Conservation (phyloP, 2,888 invertebrate species). For the Oxycera nigricornis region DNA sequence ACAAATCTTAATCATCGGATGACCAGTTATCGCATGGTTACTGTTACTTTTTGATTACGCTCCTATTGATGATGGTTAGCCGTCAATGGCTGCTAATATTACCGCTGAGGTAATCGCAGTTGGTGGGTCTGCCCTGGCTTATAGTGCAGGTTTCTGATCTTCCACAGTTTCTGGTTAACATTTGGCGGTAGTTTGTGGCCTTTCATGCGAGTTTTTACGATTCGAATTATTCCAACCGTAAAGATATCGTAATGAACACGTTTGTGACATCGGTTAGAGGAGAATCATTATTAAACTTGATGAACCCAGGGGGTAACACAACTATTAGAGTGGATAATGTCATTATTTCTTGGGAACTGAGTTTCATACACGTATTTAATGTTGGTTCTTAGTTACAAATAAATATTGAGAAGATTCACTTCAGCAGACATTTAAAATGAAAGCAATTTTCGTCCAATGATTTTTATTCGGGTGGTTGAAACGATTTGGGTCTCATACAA, state of each 20-base stretch:
- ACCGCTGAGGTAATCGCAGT: neutral
- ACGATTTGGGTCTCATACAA: no score
- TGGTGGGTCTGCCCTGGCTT: conserved; percentile 15
- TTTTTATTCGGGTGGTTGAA: no score
- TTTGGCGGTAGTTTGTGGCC: neutral
- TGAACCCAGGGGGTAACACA: no score
- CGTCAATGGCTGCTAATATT: conserved; percentile 35
- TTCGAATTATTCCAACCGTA: neutral
- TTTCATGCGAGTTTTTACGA: neutral
- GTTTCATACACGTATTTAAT: no score
- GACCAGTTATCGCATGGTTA: conserved; percentile 38
- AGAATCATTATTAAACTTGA: no score
- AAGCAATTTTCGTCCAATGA: no score
- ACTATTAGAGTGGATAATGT: no score
- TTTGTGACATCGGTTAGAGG: neutral
- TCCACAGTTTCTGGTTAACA: neutral
- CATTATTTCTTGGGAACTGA: no score
- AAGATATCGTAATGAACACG: neutral
- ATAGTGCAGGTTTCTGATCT: neutral
- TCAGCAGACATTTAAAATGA: no score
- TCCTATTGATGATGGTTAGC: conserved; percentile 39
- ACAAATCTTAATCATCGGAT: conserved; percentile 32
- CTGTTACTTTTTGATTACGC: conserved; percentile 41
- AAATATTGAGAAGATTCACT: no score
- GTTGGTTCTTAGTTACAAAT: no score